These are phyloP conservation scores for Oryzias sinensis DNA, from an alignment of 2,797 vertebrate species.

Conservation along the genomic window DNA sequence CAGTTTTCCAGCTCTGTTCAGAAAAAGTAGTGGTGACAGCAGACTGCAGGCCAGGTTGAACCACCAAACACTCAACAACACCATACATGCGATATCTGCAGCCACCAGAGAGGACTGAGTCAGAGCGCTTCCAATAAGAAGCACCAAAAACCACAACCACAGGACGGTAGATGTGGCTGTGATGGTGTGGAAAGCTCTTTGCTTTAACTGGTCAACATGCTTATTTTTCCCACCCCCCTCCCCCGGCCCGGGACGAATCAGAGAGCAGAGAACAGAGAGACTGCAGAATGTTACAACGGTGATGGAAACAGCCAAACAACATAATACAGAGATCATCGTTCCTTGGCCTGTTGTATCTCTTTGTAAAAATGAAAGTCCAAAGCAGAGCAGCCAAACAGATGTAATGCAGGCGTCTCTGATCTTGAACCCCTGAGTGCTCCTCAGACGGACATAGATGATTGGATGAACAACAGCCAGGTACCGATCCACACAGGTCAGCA, in stretches of 20 bases:
- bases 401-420: too few relatives aligned
- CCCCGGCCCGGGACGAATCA: not conserved
- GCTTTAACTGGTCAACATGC: conserved; percentile 9
- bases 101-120: too few relatives aligned
- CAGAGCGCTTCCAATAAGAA: not conserved
- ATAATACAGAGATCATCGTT: not conserved
- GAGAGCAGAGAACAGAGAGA: not conserved
- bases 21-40: not conserved
- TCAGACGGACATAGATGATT: too few relatives aligned
- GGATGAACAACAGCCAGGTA: too few relatives aligned
- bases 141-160: not conserved
- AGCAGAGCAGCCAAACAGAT: not conserved
- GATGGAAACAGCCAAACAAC: not conserved
- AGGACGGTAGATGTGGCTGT: not conserved
- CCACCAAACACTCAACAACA: not conserved
- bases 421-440: too few relatives aligned
- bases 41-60: not conserved
- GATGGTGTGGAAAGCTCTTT: conserved; percentile 13
- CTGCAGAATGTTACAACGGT: not conserved
- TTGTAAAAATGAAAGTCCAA: not conserved
- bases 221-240: not conserved
- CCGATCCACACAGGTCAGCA: too few relatives aligned
- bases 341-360: not conserved
- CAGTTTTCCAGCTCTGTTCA: not conserved
- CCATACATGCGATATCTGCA: not conserved